phyloP scores from a whole-genome alignment of 2,888 invertebrate species.

The Lomographa bimaculata region DNA sequence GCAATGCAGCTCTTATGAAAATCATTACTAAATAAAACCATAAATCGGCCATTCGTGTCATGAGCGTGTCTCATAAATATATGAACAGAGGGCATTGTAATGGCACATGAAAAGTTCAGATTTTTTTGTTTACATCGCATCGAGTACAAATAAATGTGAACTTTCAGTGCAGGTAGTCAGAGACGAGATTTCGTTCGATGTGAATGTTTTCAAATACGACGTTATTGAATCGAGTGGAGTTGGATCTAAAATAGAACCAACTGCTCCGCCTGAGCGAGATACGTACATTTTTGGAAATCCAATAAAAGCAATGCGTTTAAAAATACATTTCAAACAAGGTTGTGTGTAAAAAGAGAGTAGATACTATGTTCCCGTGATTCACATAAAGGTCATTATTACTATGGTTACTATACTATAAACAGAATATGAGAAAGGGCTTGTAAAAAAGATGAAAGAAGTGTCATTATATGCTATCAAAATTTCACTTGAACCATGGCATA shows the following conservation, averaged over 20 bases:
- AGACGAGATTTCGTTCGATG: conserved; percentile 54
- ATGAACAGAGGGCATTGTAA: conserved; percentile 35
- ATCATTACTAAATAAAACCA: conserved; percentile 37
- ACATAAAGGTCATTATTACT: conserved; percentile 54
- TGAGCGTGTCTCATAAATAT: conserved; percentile 45
- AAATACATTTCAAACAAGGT: conserved; percentile 68
- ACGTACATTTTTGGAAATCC: conserved; percentile 82
- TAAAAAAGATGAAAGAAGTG: no score
- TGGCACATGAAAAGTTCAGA: conserved; percentile 35
- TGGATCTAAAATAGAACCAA: conserved; percentile 69
- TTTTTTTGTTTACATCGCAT: conserved; percentile 38
- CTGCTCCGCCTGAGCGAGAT: conserved; percentile 67
- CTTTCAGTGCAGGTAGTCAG: conserved; percentile 40
- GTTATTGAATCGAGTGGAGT: conserved; percentile 59
- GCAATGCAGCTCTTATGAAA: conserved; percentile 20
- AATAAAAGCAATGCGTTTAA: conserved; percentile 69
- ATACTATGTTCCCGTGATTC: conserved; percentile 38
- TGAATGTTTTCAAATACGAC: conserved; percentile 53
- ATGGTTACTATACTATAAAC: conserved; percentile 2
- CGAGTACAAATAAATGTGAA: conserved; percentile 40
- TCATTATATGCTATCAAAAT: no score
- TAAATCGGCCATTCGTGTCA: conserved; percentile 35
- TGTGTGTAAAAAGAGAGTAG: conserved; percentile 62
- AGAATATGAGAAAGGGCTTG: not conserved
- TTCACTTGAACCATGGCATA: no score